phyloP scores from a whole-genome alignment of 2,797 vertebrate species.

The Xenops minutus region DNA sequence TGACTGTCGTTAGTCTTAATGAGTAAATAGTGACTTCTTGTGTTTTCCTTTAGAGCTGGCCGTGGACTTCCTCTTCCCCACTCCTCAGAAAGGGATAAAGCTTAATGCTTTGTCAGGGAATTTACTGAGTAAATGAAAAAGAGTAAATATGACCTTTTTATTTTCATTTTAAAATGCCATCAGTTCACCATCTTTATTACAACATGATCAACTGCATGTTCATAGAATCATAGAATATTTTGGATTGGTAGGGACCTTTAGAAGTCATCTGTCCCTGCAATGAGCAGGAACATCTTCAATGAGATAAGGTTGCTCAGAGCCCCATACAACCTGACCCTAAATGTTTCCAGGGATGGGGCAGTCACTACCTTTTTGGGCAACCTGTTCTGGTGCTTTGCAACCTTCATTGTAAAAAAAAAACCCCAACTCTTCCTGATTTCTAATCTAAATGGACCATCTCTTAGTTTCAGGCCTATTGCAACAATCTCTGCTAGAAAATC shows the following conservation, averaged over 20 bases:
- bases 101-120: background rate
- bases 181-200: background rate
- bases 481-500: background rate
- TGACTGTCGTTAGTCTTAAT: background rate
- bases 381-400: background rate
- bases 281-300: background rate
- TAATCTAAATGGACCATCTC: background rate
- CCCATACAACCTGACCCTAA: accelerated
- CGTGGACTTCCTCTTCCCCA: accelerated
- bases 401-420: background rate
- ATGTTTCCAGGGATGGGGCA: background rate
- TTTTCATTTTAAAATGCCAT: background rate
- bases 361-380: background rate
- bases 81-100: background rate
- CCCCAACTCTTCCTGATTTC: background rate
- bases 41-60: background rate
- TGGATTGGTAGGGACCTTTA: background rate
- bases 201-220: background rate
- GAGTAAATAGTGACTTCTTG: background rate
- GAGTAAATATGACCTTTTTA: background rate
- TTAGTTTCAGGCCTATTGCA: background rate
- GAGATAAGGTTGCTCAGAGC: background rate
- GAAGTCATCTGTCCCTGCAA: background rate
- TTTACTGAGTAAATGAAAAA: background rate
- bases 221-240: background rate